These are phyloP conservation scores for Halcyon senegalensis DNA, from an alignment of 2,113 vertebrate genomes.

Conservation along the genomic window DNA sequence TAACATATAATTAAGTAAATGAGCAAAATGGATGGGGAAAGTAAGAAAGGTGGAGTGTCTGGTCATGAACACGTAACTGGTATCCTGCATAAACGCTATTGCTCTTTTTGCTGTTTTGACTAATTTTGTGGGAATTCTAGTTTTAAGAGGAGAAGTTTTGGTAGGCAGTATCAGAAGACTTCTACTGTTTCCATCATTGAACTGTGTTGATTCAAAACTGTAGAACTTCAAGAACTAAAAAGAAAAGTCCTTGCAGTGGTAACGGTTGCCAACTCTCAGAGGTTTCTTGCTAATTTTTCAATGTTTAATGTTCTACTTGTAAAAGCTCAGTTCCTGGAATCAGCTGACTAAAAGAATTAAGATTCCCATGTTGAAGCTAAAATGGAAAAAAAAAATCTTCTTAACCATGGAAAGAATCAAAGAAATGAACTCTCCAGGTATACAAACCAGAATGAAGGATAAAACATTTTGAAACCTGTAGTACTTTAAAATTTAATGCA, in stretches of 20 bases:
- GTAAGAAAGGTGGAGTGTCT: neutral
- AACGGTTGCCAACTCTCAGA: neutral
- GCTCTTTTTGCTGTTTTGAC: neutral
- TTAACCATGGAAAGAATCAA: neutral
- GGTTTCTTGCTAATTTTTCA: neutral
- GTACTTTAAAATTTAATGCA: neutral
- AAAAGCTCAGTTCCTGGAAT: neutral
- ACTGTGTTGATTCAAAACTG: neutral
- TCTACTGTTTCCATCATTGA: neutral
- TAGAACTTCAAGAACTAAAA: neutral
- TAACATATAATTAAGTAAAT: neutral
- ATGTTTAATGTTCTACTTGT: neutral
- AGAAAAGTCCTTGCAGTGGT: neutral
- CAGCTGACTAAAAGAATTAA: neutral
- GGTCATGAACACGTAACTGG: accelerated
- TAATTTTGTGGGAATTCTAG: neutral
- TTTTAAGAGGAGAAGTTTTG: neutral
- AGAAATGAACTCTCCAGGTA: neutral
- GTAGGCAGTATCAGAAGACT: neutral
- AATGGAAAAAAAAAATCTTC: neutral
- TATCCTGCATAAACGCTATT: neutral
- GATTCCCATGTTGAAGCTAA: neutral
- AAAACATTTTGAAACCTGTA: neutral
- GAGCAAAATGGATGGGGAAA: neutral
- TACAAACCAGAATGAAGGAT: neutral